phyloP scores from a whole-genome alignment of 1,140 invertebrate genomes.

The Drosophila elegans region DNA sequence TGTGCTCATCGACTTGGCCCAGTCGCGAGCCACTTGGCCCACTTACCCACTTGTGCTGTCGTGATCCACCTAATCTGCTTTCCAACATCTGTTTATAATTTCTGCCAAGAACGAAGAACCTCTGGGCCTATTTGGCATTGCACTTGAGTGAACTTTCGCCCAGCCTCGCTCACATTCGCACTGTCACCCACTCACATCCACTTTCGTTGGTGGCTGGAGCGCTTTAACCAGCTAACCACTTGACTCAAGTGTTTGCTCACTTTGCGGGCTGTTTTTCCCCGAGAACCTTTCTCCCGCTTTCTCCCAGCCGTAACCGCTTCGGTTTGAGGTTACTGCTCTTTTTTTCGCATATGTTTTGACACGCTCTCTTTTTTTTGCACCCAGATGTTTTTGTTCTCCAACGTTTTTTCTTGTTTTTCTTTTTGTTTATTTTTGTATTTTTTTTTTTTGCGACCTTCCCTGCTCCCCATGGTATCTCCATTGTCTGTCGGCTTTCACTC shows the following conservation, averaged over 20 bases:
- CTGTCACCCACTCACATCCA: constrained; percentile 30
- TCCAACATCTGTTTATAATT: constrained; percentile 52
- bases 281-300: constrained; percentile 12
- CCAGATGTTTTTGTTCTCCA: constrained; percentile 55
- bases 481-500: constrained; percentile 74
- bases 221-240: constrained; percentile 73
- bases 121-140: constrained; percentile 40
- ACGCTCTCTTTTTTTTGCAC: constrained; percentile 47
- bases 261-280: constrained; percentile 60
- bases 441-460: constrained; percentile 8
- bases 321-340: constrained; percentile 43
- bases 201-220: constrained; percentile 15
- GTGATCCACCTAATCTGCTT: constrained; percentile 45
- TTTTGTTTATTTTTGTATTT: constrained; percentile 10
- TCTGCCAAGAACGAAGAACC: constrained; percentile 12
- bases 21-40: constrained; percentile 23
- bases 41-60: constrained; percentile 29
- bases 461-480: constrained; percentile 14
- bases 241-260: constrained; percentile 79
- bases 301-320: constrained; percentile 35
- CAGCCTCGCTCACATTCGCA: constrained; percentile 14
- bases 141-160: constrained; percentile 64
- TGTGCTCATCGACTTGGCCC: constrained; percentile 14
- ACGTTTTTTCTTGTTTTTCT: constrained; percentile 19
- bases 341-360: constrained; percentile 72